phyloP scores from a whole-genome alignment of 2,113 vertebrate genomes.

The Catharus minimus region DNA sequence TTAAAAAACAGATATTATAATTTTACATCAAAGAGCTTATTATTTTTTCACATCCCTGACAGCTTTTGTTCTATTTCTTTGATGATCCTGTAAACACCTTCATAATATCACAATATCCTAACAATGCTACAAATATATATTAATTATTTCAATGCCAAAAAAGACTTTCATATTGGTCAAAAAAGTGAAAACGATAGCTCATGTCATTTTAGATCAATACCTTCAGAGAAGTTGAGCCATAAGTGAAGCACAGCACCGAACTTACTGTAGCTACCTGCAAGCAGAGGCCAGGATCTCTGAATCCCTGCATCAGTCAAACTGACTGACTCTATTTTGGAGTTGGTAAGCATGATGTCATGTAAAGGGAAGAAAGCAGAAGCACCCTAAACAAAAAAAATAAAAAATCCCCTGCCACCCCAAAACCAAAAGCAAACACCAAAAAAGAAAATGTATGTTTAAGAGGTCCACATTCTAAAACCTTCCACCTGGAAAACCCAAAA shows the following conservation, averaged over 20 bases:
- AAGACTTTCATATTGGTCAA: neutral
- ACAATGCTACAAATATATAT: neutral
- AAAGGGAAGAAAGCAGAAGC: neutral
- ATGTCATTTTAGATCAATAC: neutral
- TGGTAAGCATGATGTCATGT: neutral
- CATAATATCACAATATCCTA: neutral
- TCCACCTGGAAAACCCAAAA: neutral
- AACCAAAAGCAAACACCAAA: neutral
- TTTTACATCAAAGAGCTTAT: neutral
- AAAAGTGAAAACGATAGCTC: neutral
- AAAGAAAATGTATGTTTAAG: neutral
- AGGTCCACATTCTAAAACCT: neutral
- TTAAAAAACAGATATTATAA: neutral
- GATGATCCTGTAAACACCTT: neutral
- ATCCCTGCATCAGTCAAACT: neutral
- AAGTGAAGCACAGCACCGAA: neutral
- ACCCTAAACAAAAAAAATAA: neutral
- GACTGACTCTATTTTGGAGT: neutral
- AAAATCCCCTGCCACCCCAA: neutral
- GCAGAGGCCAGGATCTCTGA: neutral
- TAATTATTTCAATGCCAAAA: neutral
- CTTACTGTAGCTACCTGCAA: fast-evolving
- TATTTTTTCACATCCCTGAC: neutral
- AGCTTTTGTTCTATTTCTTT: neutral
- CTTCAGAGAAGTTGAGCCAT: neutral